Evolutionary conservation across 2,113 vertebrate genomes (phyloP).

Genomic region (Tetrax tetrax): DNA sequence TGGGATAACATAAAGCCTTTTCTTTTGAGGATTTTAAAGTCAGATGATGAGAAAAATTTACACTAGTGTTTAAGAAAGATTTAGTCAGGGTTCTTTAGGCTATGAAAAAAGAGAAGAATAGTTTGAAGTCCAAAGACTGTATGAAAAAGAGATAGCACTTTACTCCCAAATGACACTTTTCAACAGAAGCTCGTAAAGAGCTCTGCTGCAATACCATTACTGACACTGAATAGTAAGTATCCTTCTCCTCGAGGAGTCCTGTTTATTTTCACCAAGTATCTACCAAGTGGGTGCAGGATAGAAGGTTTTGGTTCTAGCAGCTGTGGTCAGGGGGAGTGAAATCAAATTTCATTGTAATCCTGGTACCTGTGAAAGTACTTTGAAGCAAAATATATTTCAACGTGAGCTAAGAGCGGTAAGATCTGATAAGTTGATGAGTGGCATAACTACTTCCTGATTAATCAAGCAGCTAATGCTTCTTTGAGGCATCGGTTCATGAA

Average conservation of each 20-base stretch:
- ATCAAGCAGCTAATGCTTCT: neutral
- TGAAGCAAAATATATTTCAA: neutral
- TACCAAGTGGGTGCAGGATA: no score
- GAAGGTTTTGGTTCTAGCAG: neutral
- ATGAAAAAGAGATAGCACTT: neutral
- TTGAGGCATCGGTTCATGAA: neutral
- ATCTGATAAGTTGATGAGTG: neutral
- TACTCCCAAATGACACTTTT: neutral
- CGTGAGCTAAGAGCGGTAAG: neutral
- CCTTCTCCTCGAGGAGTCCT: rapidly evolving
- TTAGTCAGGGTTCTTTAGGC: no score
- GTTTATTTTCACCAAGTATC: neutral
- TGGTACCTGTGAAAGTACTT: neutral
- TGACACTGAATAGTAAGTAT: neutral
- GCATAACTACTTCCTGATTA: neutral
- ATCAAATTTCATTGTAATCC: neutral
- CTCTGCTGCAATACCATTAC: rapidly evolving
- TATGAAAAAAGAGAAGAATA: neutral
- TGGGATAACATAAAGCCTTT: neutral
- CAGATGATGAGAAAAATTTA: neutral
- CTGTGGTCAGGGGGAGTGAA: neutral
- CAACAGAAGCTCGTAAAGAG: neutral
- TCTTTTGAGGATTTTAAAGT: neutral
- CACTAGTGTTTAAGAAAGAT: neutral
- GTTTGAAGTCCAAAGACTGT: neutral